Evolutionary conservation across 2,888 invertebrate genomes (phyloP).

Genomic region (Tyria jacobaeae): DNA sequence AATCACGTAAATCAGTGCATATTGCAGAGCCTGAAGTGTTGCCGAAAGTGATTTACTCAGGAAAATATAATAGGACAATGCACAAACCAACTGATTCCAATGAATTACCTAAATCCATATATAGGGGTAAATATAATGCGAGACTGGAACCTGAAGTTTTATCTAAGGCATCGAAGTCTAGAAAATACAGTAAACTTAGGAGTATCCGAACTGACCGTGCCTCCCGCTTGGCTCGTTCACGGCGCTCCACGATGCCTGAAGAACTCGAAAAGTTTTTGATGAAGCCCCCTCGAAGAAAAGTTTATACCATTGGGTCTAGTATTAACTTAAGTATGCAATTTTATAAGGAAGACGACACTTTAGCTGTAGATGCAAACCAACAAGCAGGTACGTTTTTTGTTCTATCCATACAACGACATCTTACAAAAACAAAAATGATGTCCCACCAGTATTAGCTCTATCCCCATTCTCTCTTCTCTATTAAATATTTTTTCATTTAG

Average conservation of each 20-base stretch:
- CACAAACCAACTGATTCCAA: neutral
- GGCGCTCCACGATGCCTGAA: neutral
- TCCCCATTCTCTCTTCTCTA: too few relatives aligned
- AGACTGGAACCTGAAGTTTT: neutral
- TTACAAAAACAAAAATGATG: too few relatives aligned
- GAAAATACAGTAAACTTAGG: constrained; percentile 5
- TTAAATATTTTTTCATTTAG: too few relatives aligned
- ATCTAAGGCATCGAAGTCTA: constrained; percentile 1
- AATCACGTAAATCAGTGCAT: constrained; percentile 1
- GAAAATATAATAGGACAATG: neutral
- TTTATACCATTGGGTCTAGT: constrained; percentile 26
- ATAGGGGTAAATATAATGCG: neutral
- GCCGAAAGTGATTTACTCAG: neutral
- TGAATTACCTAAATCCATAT: neutral
- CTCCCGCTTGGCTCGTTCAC: constrained; percentile 10
- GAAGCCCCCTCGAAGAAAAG: constrained; percentile 17
- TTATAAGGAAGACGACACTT: constrained; percentile 8
- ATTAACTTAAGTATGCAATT: constrained; percentile 22
- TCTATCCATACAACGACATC: neutral
- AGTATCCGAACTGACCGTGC: constrained; percentile 20
- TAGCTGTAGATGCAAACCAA: constrained; percentile 3
- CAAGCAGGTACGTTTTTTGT: constrained; percentile 1
- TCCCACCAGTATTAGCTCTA: too few relatives aligned
- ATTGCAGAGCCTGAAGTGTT: neutral
- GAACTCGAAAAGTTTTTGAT: constrained; percentile 12